A percentile compares a stretch with the other conserved stretches of the same genome.
Conservation (phyloP, 2,113 vertebrate genomes). For the Bostrychus sinensis region DNA sequence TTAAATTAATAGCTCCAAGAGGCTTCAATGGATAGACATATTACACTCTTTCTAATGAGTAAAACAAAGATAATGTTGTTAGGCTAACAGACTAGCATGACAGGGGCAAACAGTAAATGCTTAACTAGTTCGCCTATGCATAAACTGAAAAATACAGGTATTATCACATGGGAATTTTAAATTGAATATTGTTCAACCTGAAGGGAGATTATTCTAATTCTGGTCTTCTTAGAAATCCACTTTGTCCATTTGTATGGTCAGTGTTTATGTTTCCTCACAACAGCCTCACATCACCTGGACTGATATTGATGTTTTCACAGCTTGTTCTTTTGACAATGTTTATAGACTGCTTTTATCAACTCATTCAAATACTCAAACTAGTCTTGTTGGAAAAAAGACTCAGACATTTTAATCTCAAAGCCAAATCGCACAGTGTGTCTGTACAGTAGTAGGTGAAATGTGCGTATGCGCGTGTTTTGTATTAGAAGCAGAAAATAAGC, state of each 20-base stretch:
- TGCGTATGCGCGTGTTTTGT: constrained; percentile 46
- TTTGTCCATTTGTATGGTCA: constrained; percentile 56
- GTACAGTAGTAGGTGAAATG: constrained; percentile 45
- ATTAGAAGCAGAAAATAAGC: constrained; percentile 40
- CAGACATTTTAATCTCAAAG: not conserved
- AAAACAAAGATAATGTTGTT: no score
- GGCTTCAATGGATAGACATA: no score
- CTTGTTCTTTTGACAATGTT: constrained; percentile 49
- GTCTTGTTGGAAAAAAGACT: constrained; percentile 22
- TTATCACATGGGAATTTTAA: no score
- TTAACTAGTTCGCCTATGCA: no score
- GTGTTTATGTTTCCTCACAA: constrained; percentile 57
- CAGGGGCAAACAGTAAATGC: no score
- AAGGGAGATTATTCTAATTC: constrained; percentile 27
- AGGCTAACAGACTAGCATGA: no score
- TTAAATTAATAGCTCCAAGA: no score
- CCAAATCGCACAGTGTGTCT: no score
- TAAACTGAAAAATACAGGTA: no score
- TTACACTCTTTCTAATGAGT: no score
- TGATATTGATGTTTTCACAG: constrained; percentile 54
- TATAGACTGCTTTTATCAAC: constrained; percentile 31
- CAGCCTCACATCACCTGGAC: constrained; percentile 28
- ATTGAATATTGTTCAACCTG: no score
- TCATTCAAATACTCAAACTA: constrained; percentile 16
- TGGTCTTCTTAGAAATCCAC: constrained; percentile 25